These are phyloP conservation scores for Leptodirus hochenwartii DNA, from an alignment of 2,888 invertebrate species.

Conservation along the genomic window DNA sequence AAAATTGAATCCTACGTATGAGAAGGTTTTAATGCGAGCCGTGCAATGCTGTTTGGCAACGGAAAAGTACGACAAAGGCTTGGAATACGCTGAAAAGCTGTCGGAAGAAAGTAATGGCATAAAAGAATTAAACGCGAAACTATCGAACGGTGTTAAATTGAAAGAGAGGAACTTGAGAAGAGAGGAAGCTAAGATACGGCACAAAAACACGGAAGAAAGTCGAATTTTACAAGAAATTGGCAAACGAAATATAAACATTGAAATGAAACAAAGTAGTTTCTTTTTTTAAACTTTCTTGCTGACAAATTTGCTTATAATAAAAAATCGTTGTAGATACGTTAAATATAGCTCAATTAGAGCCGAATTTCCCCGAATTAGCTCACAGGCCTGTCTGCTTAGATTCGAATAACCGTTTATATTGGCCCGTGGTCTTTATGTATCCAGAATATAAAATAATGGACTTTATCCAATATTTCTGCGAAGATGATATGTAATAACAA, in stretches of 20 bases:
- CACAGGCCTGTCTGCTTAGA: slow-evolving; percentile 44
- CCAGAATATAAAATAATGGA: slow-evolving; percentile 80
- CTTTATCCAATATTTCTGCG: slow-evolving; percentile 65
- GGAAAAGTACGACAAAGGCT: slow-evolving; percentile 48
- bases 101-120: slow-evolving; percentile 37
- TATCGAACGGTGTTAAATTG: slow-evolving; percentile 35
- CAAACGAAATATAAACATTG: slow-evolving; percentile 32
- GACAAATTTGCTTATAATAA: slow-evolving; percentile 10
- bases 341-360: slow-evolving; percentile 37
- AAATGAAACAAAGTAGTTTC: slow-evolving; percentile 25
- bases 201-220: slow-evolving; percentile 27
- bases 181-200: slow-evolving; percentile 25
- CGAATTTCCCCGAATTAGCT: slow-evolving; percentile 44
- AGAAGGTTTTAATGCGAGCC: slow-evolving; percentile 58
- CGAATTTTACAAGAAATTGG: slow-evolving; percentile 28
- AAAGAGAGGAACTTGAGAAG: slow-evolving; percentile 35
- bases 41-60: slow-evolving; percentile 53
- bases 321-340: slow-evolving; percentile 14
- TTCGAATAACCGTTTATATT: slow-evolving; percentile 39
- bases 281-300: slow-evolving; percentile 4
- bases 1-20: slow-evolving; percentile 53
- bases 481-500: slow-evolving; percentile 38
- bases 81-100: slow-evolving; percentile 51
- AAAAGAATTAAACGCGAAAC: slow-evolving; percentile 33
- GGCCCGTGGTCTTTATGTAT: slow-evolving; percentile 81